phyloP scores from a whole-genome alignment of 2,113 vertebrate genomes.

The Podilymbus podiceps region DNA sequence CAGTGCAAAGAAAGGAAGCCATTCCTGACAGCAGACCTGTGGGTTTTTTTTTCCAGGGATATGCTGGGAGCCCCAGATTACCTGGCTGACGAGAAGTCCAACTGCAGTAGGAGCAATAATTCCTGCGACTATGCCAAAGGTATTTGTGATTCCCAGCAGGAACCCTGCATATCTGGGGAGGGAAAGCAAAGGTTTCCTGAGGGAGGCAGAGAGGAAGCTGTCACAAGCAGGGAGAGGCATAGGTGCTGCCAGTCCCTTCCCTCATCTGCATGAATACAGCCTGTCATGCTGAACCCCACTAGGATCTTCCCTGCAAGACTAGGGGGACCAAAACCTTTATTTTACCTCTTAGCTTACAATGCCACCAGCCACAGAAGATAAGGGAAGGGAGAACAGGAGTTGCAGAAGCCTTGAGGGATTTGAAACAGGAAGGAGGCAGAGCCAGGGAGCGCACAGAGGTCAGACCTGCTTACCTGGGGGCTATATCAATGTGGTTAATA shows the following conservation, averaged over 20 bases:
- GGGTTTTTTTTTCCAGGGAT: not conserved
- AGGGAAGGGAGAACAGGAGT: not conserved
- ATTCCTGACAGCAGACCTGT: not conserved
- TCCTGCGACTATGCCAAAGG: conserved; percentile 74
- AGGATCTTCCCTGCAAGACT: not conserved
- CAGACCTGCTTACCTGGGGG: conserved; percentile 65
- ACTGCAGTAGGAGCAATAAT: conserved; percentile 69
- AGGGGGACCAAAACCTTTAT: not conserved
- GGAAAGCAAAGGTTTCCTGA: not conserved
- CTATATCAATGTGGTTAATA: conserved; percentile 84
- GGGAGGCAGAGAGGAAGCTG: not conserved
- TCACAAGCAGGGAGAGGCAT: not conserved
- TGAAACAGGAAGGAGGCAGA: not conserved
- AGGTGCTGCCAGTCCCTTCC: not conserved
- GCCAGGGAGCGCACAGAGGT: not conserved
- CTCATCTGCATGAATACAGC: not conserved
- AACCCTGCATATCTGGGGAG: conserved; percentile 69
- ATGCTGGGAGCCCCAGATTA: not conserved
- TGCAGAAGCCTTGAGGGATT: not conserved
- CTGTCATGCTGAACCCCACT: not conserved
- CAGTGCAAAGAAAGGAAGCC: not conserved
- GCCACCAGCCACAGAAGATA: not conserved
- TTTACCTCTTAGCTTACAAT: not conserved
- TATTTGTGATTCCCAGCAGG: conserved; percentile 80
- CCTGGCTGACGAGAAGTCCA: conserved; percentile 70